Conservation (phyloP, 2,797 vertebrate genomes). For the Alcedo atthis region DNA sequence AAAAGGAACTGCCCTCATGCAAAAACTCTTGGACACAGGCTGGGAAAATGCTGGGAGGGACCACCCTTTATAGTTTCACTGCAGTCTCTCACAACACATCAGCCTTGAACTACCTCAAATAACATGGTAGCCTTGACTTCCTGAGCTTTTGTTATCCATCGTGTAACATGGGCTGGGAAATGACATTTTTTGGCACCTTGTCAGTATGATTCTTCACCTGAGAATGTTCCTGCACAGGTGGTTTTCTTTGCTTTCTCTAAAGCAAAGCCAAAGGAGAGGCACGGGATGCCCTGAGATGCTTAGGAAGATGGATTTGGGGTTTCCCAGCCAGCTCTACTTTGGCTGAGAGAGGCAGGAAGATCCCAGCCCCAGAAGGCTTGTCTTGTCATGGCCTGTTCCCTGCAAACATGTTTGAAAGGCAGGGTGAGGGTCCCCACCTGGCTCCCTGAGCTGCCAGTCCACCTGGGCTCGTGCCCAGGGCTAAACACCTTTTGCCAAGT, state of each 20-base stretch:
- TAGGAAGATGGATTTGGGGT: constrained; percentile 34
- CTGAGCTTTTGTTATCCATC: neutral
- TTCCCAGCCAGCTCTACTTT: constrained; percentile 50
- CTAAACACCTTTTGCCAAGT: constrained; percentile 30
- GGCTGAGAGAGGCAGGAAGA: constrained; percentile 24
- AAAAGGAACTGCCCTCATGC: neutral
- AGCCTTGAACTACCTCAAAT: neutral
- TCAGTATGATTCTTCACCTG: neutral
- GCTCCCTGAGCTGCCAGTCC: neutral
- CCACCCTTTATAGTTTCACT: neutral
- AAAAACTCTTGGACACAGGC: neutral
- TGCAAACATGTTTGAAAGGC: neutral
- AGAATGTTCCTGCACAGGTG: constrained; percentile 20
- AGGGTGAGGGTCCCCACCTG: neutral
- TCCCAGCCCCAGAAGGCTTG: constrained; percentile 14
- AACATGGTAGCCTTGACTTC: neutral
- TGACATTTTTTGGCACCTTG: neutral
- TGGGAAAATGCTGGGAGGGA: neutral
- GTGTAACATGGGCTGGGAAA: neutral
- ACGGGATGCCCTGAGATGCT: constrained; percentile 6
- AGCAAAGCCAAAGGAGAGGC: constrained; percentile 23
- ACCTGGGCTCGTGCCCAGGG: constrained; percentile 15
- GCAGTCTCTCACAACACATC: neutral
- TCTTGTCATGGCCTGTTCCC: constrained; percentile 33
- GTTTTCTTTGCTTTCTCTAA: constrained; percentile 19